These are phyloP conservation scores for Altica lythri DNA, from an alignment of 2,888 invertebrate genomes.

Conservation along the genomic window DNA sequence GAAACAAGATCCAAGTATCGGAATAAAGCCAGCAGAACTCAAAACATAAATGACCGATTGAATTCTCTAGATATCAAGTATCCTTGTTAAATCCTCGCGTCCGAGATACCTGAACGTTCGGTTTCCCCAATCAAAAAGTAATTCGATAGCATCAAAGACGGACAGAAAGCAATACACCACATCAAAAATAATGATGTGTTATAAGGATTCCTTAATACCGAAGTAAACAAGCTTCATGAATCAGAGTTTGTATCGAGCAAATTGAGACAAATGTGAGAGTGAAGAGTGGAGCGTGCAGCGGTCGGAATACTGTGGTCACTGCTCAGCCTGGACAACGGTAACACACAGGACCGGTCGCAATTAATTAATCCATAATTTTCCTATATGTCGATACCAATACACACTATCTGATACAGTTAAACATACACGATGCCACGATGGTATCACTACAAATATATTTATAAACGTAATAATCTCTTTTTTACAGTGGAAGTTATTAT, in stretches of 20 bases:
- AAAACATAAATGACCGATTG: conserved; percentile 48
- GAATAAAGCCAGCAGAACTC: conserved; percentile 38
- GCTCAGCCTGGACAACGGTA: conserved; percentile 19
- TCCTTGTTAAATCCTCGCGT: conserved; percentile 50
- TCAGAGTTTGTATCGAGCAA: conserved; percentile 45
- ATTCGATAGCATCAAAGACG: conserved; percentile 50
- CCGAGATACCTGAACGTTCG: conserved; percentile 48
- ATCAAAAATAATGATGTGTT: conserved; percentile 57
- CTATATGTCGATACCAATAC: no score
- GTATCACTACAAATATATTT: no score
- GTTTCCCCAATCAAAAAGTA: conserved; percentile 55
- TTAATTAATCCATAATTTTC: not conserved
- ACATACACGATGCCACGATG: no score
- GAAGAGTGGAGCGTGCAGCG: conserved; percentile 23
- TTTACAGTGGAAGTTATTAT: no score
- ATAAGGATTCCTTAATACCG: conserved; percentile 52
- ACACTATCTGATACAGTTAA: no score
- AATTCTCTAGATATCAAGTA: conserved; percentile 47
- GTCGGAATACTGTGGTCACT: conserved; percentile 24
- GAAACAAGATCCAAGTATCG: conserved; percentile 37
- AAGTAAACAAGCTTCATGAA: conserved; percentile 48
- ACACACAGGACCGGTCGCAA: conserved; percentile 1
- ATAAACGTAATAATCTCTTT: no score
- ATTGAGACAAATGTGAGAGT: conserved; percentile 52
- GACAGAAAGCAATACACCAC: conserved; percentile 50